Conservation (phyloP, 2,888 invertebrate species). For the Drosophila helvetica region DNA sequence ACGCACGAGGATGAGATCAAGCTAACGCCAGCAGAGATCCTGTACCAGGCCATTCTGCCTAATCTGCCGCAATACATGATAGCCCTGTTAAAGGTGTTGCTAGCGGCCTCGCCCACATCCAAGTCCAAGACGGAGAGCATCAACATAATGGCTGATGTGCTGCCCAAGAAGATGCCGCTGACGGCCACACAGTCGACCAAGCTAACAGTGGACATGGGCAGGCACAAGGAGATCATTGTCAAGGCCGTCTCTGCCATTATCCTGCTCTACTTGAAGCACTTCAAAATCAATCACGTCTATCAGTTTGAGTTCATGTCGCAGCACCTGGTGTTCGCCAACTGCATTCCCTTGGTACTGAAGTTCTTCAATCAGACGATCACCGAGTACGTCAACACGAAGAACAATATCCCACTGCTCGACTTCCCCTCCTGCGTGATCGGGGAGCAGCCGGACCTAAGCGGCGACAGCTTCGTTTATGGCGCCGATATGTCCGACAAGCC, state of each 20-base stretch:
- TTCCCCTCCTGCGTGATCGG: slow-evolving; percentile 98
- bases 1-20: slow-evolving; percentile 91
- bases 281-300: slow-evolving; percentile 98
- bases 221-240: slow-evolving; percentile 99
- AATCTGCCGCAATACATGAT: slow-evolving; percentile 99
- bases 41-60: slow-evolving; percentile 97
- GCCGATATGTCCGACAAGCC: slow-evolving; percentile 87
- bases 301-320: slow-evolving; percentile 99
- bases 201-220: slow-evolving; percentile 97
- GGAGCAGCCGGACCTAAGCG: slow-evolving; percentile 96
- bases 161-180: slow-evolving; percentile 99
- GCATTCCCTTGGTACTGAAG: slow-evolving; percentile 98
- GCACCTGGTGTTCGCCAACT: slow-evolving; percentile 99
- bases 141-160: slow-evolving; percentile 98
- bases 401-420: slow-evolving; percentile 95
- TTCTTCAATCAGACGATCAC: slow-evolving; percentile 99
- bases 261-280: slow-evolving; percentile 96
- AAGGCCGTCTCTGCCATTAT: slow-evolving; percentile 97
- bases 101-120: slow-evolving; percentile 99
- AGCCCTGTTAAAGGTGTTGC: slow-evolving; percentile 96
- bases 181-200: slow-evolving; percentile 97
- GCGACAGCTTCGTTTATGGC: slow-evolving; percentile 93
- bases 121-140: slow-evolving; percentile 98
- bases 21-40: slow-evolving; percentile 92
- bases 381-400: slow-evolving; percentile 97